These are phyloP conservation scores for Prenolepis imparis DNA, from an alignment of 2,888 invertebrate species.

Conservation along the genomic window DNA sequence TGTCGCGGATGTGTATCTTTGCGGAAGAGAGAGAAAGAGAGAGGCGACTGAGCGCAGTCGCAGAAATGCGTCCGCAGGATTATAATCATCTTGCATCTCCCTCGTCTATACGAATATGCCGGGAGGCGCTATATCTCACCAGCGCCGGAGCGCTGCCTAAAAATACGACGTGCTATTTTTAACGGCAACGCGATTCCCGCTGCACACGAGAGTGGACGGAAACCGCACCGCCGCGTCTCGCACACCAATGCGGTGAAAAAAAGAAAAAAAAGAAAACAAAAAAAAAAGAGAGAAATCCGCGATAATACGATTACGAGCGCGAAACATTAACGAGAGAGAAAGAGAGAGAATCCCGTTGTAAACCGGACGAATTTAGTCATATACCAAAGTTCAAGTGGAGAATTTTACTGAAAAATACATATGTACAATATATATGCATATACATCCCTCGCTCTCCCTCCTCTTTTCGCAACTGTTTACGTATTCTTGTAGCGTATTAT, in stretches of 20 bases:
- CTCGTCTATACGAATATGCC: conserved; percentile 66
- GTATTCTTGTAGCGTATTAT: background rate
- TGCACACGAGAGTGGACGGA: conserved; percentile 42
- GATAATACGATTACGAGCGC: conserved; percentile 39
- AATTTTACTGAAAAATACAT: conserved; percentile 4
- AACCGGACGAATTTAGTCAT: conserved; percentile 6
- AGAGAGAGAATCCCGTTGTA: background rate
- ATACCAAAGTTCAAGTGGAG: conserved; percentile 34
- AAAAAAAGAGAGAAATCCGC: conserved; percentile 47
- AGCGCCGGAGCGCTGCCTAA: conserved; percentile 76
- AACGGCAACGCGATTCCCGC: conserved; percentile 64
- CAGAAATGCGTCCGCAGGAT: conserved; percentile 49
- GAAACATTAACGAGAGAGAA: conserved; percentile 15
- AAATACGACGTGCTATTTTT: conserved; percentile 84
- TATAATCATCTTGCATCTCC: conserved; percentile 62
- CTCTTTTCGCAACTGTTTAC: background rate
- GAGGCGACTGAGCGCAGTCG: background rate
- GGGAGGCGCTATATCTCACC: conserved; percentile 64
- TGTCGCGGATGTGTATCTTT: background rate
- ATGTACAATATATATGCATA: too few relatives aligned
- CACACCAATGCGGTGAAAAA: background rate
- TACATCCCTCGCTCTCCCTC: background rate
- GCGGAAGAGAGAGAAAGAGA: background rate
- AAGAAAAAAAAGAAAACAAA: conserved; percentile 19
- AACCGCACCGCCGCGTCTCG: conserved; percentile 21